Conservation (phyloP, 2,113 vertebrate species). For the Toxostoma redivivum region DNA sequence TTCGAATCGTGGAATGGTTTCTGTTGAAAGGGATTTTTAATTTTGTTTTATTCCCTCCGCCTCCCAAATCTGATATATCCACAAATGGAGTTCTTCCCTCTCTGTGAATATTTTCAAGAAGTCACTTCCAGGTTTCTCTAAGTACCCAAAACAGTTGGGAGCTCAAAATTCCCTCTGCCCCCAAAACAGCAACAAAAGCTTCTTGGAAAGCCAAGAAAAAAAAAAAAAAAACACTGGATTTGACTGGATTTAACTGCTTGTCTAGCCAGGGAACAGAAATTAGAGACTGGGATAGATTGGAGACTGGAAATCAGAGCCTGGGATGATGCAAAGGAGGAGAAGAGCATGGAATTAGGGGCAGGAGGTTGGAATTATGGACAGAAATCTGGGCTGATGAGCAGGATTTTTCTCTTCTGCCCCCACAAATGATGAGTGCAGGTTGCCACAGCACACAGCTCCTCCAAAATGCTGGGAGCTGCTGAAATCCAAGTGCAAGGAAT, state of each 20-base stretch:
- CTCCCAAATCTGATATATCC: rapidly evolving
- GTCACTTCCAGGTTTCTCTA: conserved; percentile 31
- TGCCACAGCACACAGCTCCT: too few relatives aligned
- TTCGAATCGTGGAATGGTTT: rapidly evolving
- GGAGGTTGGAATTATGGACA: rapidly evolving
- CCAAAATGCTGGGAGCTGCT: neutral
- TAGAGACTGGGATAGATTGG: too few relatives aligned
- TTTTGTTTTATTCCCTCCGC: rapidly evolving
- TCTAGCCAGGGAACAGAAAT: too few relatives aligned
- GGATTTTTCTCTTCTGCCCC: too few relatives aligned
- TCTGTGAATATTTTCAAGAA: neutral
- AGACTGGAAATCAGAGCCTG: neutral
- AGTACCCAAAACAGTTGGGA: conserved; percentile 43
- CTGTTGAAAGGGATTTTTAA: neutral
- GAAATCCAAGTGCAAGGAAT: neutral
- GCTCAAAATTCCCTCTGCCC: conserved; percentile 42
- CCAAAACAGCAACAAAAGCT: conserved; percentile 33
- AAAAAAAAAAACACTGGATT: conserved; percentile 41
- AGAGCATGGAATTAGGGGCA: neutral
- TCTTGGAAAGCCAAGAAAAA: conserved; percentile 46
- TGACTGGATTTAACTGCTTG: neutral
- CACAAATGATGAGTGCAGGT: too few relatives aligned
- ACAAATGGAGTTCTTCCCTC: neutral
- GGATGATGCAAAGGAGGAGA: too few relatives aligned
- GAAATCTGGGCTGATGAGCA: too few relatives aligned